Base-by-base conservation (phyloP, 2,888 invertebrate species). In the Elgonia sp. region DNA sequence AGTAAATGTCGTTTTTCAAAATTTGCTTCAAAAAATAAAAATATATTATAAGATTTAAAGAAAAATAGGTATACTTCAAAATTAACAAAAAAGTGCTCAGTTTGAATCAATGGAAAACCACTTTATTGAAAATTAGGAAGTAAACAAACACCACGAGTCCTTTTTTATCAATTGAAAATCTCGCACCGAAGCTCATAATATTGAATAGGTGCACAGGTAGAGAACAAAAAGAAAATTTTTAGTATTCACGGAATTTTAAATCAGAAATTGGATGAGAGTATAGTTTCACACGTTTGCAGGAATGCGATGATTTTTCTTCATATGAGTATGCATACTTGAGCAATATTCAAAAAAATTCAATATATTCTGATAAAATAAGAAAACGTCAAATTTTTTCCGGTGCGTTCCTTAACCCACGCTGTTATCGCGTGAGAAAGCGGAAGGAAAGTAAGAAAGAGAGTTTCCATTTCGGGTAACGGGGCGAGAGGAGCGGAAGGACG, bases 331-430 rank as follows among this genome's bases (percentile, higher is more conserved):
- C 86, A 86, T 83, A 73, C 77, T 86, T 83, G 77, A 86, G 86
- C 86, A 83, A 86, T 86, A 86, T 86, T 86, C 63, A 82, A 86
- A 83, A 86, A 86, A 86, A 86, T 82, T 82, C 86, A 86, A 86
- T 86, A 86, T 86, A 86, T 77, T 77, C 86, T 80, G 81, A 42
- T 86, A 82, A 86, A 86, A 86, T 86, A 86, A 86, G 86, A 86
- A 86, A 82, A 72, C 63, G 82, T 76, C 76, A 82, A 82, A 57
- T 76, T 86, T 86, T 86, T 81, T 50, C 76, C 42, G 46, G 37
- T 53, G 42, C 70, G 18, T 80, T 81, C 80, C 82, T 82, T 76
- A 81, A 82, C 76, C 77, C 72, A 60, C 70, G 53, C 86, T 77
- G 82, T 86, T 86, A 86, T 82, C 86, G 82, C 65, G 77, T 86